Evolutionary conservation across 2,797 vertebrate genomes (phyloP), one percentile per base, ranked within the genome.

Genomic region (Notoglanidium macrostoma): DNA sequence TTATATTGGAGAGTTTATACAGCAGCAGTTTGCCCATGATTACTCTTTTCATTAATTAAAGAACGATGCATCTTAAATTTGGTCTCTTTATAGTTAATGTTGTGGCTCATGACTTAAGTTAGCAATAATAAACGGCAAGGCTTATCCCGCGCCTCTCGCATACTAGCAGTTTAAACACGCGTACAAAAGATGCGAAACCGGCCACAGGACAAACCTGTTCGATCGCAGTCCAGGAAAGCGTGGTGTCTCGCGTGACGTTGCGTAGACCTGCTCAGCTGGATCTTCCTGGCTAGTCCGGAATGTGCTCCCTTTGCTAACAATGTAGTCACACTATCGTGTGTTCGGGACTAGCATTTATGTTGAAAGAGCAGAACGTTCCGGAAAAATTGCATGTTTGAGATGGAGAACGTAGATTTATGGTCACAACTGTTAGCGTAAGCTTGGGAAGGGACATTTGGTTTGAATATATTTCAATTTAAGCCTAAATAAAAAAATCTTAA

Each of bases 231-330:
- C 54, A 46, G 9, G 15, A 55, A 46, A 57, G 9, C 1, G 12
- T 9, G 23, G 11, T 1, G 12, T 55, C 12, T 40, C 15, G 1
- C 11, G 2, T 23, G 61, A 61, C 5, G 3, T 55, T 9, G n/a
- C 17, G 29, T 2, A 15, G 84, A 88, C 90, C 84, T 87, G 90
- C 84, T 88, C 44, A n/a, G 83, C 90, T 84, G 73, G 88, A 77
- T 83, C 49, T 51, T 76, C 54, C 82, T 74, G 82, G 35, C 4
- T 57, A 73, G 44, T 73, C 35, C 10, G 5, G 77, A 89, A 14
- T 35, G 3, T 10, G 40, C 19, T 35, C 10, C 40, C 19, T 14
- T 78, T 19, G 51, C 9, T 40, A 44, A 46, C 32, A 21, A 35
- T 26, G 11, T 2, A 6, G 1, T 79, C 11, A 4, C 32, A 1